Base-by-base conservation (phyloP, 2,888 invertebrate genomes). In the Epinotia ramella region DNA sequence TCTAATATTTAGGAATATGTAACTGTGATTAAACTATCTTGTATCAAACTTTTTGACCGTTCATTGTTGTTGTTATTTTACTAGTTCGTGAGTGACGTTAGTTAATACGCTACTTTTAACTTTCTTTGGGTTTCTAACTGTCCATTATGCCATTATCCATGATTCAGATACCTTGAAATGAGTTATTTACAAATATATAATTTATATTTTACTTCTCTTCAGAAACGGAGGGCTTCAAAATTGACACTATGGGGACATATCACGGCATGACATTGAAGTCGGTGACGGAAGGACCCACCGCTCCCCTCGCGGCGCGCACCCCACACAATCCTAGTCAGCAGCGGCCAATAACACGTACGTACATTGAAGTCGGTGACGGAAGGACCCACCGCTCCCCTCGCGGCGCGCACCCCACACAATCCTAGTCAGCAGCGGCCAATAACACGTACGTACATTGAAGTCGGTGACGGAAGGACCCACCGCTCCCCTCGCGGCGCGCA, bases 161-260 rank as follows among this genome's bases (percentile, higher is more conserved):
- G 9, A 40, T 40, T 40, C 9, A 40, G 40, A 40, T 40, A 9
- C 40, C 40, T 40, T 40, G 40, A 40, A 40, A 40, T 33, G 33
- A 33, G 33, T 33, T 33, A 33, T 33, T 9, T 40, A 9, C 40
- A 40, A 7, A 5, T 56, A 33, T 11, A 9, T 69, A n/a, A 44
- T 69, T 77, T 33, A n/a, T 24, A 69, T 13, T 60, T 44, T 67
- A 57, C 2, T 33, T 64, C 44, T 71, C 40, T 24, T 81, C 93
- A 97, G 99, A 99, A 93, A 99, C 99, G 18, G 99, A 98, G 92
- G 99, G 99, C 44, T 99, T 99, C 91, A 98, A 99, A 94, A 99
- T 99, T 88, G 99, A 99, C 91, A 99, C 99, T 1, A 98, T 98
- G 97, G 98, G 99, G 59, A 98, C 99, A 13, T 99, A 99, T 90